Evolutionary conservation across 2,888 invertebrate species (phyloP), one percentile per base, ranked within the genome.

Genomic region (Neoascia interrupta): DNA sequence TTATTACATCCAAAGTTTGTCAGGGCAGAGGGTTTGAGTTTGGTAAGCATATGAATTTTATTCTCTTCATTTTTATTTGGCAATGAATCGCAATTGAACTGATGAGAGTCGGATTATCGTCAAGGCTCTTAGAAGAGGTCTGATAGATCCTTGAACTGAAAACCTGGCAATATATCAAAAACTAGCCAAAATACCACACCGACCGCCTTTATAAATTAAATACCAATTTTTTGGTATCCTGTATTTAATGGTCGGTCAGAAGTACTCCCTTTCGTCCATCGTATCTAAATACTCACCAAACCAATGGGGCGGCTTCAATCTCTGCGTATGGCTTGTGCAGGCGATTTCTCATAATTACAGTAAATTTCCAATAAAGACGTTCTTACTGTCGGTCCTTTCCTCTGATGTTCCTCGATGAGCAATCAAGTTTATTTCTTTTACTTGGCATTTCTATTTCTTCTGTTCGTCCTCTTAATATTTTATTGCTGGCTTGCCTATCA

Each of bases 51-150:
- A 75, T 75, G 75, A 75, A 75, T 75, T 75, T 75, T 69, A 69
- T 72, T 61, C 43, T 53, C 49, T 36, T 43, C 23, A 54, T 68
- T 74, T 61, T 75, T 18, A 41, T 61, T 26, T 49, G 47, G 45
- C 68, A 54, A 74, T 74, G 68, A 66, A 74, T 74, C 47, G 51
- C 73, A 74, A 74, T 73, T 66, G 58, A 53, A 53, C 31, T 34
- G 54, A 47, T 45, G 39, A 60, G 5, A 6, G 37, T 47, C 39
- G 53, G 41, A 61, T 31, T 18, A 39, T 28, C n/a, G n/a, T n/a
- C n/a, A n/a, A n/a, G n/a, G n/a, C n/a, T n/a, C n/a, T n/a, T n/a
- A n/a, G n/a, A n/a, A n/a, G n/a, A n/a, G n/a, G n/a, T n/a, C n/a
- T n/a, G n/a, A n/a, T n/a, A n/a, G n/a, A n/a, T n/a, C n/a, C n/a